Base-by-base conservation (phyloP, 2,797 vertebrate genomes). In the Sarcophilus harrisii region DNA sequence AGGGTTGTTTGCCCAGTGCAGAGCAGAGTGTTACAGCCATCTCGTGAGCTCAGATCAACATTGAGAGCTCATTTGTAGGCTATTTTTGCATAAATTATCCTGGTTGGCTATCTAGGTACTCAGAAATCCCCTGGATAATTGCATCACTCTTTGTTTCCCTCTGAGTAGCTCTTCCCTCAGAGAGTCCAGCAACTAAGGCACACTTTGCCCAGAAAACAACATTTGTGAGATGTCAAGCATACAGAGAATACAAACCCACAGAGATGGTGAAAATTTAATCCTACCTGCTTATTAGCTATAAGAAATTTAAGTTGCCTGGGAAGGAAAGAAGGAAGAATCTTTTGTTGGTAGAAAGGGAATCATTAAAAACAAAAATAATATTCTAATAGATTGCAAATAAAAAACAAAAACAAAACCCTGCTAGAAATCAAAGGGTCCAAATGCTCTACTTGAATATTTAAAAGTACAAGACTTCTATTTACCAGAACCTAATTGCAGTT, bases 401-500 rank as follows among this genome's bases (percentile, higher is more conserved):
- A 38, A 29, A 91, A n/a, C 45, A 62, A 32, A 45, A 60, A 52
- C 49, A 91, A n/a, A 55, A 62, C 60, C 55, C 11, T 73, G 21
- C 54, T 81, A n/a, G 58, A 81, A 38, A 49, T 90, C 54, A 9
- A 62, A 59, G 8, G n/a, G 57, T 91, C 38, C 16, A 11, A 54
- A 32, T 92, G n/a, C 27, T 59, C 45, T 93, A 27, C 54, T 38
- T 66, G 59, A 90, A 91, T 93, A 13, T 93, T 93, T 58, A 54
- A 58, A 52, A 24, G 21, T 58, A n/a, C 10, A 81, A 81, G 59
- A 49, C 54, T 59, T 30, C 58, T 57, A 89, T 60, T 58, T 89
- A 87, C 38, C 54, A 59, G 45, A 58, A 30, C 66, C 62, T 49
- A 54, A 52, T 45, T 58, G 8, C 16, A 57, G 30, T 73, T 73